Percentiles rank a stretch among this genome's conserved stretches.
These are phyloP conservation scores for Brachyalestes nurse DNA, from an alignment of 2,797 vertebrate species.

Conservation along the genomic window DNA sequence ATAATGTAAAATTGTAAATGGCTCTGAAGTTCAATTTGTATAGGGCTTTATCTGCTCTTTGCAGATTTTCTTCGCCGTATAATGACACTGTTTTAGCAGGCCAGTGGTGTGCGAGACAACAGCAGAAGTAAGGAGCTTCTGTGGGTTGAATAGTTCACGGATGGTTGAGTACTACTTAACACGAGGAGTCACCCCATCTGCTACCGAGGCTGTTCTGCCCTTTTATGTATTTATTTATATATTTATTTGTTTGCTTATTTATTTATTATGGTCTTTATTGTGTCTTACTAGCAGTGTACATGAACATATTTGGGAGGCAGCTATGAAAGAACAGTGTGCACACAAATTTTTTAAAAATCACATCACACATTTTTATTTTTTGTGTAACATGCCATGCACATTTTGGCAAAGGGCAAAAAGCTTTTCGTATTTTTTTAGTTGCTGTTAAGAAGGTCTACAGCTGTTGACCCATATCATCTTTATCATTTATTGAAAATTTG, in stretches of 20 bases:
- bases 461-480: neutral
- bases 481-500: neutral
- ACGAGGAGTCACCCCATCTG: slow-evolving; percentile 31
- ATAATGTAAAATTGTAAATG: slow-evolving; percentile 49
- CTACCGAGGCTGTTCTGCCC: slow-evolving; percentile 30
- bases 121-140: slow-evolving; percentile 33
- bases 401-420: too few relatives aligned
- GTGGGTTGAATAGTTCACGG: slow-evolving; percentile 49
- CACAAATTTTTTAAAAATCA: too few relatives aligned
- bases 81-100: slow-evolving; percentile 48
- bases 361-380: too few relatives aligned
- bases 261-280: neutral
- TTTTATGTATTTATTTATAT: slow-evolving; percentile 23
- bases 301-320: neutral
- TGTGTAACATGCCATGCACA: neutral
- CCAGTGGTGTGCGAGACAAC: slow-evolving; percentile 18
- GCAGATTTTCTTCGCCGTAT: slow-evolving; percentile 41
- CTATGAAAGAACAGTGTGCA: neutral
- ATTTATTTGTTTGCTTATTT: slow-evolving; percentile 19
- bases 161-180: slow-evolving; percentile 53
- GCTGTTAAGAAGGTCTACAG: neutral
- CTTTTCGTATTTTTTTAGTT: too few relatives aligned
- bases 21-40: slow-evolving; percentile 54
- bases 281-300: neutral
- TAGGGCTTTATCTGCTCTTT: slow-evolving; percentile 46